Evolutionary conservation across 2,797 vertebrate species (phyloP), one percentile per base, ranked within the genome.

Genomic region (Sebastes cheni): DNA sequence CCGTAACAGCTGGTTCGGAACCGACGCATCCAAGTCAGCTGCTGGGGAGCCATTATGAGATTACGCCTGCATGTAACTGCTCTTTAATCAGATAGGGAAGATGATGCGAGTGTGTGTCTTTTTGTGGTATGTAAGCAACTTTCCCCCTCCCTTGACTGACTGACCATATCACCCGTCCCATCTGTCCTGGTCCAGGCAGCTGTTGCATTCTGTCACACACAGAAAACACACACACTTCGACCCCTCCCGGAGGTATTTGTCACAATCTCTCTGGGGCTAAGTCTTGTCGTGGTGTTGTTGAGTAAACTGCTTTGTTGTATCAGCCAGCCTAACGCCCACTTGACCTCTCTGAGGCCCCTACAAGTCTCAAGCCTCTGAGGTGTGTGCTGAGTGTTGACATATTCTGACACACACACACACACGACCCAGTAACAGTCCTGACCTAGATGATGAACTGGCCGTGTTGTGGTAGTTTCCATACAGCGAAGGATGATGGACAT

Each of bases 1-100:
- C 87, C 71, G 9, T 42, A 88, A 79, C 94, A 94, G 92, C 92
- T 93, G 91, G 90, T 80, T 88, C 61, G 23, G 66, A 73, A 86
- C 56, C n/a, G 23, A 54, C 8, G 60, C 27, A 58, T 80, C 78
- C 81, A 59, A 72, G 80, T 93, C 88, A 91, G 92, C 89, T 92
- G 91, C 86, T 64, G 34, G 52, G 54, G 66, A 75, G 82, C 87
- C 86, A 89, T 92, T 86, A 88, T 67, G 69, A 83, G 82, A 89
- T 87, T 83, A 88, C 42, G 66, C 16, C 67, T 50, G 56, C 25
- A 54, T 88, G 80, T 56, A 62, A 77, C 85, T 77, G 81, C 65
- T 74, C 74, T 86, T 83, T 86, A 90, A 86, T 88, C 82, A 85
- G 78, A 85, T 39, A 4, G 71, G 39, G 46, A 68, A 71, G 74